phyloP scores from a whole-genome alignment of 2,797 vertebrate species.

The Phrynocephalus vlangalii region DNA sequence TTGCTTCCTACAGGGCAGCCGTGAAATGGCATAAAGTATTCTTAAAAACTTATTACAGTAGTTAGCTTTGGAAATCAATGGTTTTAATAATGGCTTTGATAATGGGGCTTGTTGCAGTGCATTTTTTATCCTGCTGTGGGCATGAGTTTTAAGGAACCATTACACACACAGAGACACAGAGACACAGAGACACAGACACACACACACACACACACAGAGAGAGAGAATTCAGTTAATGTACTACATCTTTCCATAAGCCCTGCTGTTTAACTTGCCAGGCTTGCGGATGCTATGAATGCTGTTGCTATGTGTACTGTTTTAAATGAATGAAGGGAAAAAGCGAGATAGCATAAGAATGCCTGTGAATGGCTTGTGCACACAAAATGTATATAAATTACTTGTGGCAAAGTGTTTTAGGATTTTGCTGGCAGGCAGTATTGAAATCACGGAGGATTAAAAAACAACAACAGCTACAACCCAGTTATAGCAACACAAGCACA shows the following conservation, averaged over 20 bases:
- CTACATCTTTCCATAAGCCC: too few species aligned
- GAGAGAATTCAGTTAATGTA: too few species aligned
- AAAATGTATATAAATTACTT: conserved; percentile 63
- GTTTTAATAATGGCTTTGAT: conserved; percentile 43
- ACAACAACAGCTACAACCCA: neutral
- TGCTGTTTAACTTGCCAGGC: conserved; percentile 62
- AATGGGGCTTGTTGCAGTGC: conserved; percentile 43
- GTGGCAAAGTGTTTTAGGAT: conserved; percentile 68
- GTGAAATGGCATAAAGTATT: conserved; percentile 24
- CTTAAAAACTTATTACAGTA: conserved; percentile 38
- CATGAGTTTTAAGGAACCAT: conserved; percentile 58
- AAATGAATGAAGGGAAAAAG: conserved; percentile 59
- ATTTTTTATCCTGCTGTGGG: conserved; percentile 64
- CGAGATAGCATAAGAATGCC: neutral
- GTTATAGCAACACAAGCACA: conserved; percentile 55
- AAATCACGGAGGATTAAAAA: conserved; percentile 63
- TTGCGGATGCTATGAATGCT: conserved; percentile 65
- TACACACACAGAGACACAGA: conserved; percentile 34
- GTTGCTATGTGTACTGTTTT: conserved; percentile 71
- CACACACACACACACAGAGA: conserved; percentile 18
- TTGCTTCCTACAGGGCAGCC: conserved; percentile 15
- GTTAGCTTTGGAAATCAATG: conserved; percentile 27
- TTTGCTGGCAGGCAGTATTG: conserved; percentile 72
- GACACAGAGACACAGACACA: conserved; percentile 3
- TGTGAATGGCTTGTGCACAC: neutral